phyloP scores from a whole-genome alignment of 2,797 vertebrate genomes.

The Buceros bicornis region DNA sequence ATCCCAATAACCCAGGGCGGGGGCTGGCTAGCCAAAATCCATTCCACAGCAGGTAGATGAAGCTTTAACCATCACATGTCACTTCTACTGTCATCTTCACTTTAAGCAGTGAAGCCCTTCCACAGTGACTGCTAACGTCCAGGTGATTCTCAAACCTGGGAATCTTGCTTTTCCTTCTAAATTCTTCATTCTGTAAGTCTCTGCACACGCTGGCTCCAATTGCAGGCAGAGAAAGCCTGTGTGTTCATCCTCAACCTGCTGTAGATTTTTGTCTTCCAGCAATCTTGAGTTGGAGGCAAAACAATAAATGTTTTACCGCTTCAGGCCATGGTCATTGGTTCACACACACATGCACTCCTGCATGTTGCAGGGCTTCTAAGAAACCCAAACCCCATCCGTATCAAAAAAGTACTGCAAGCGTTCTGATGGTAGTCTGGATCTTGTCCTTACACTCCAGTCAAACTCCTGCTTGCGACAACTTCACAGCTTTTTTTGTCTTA shows the following conservation, averaged over 20 bases:
- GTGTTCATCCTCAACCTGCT: not conserved
- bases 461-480: not conserved
- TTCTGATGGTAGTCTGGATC: not conserved
- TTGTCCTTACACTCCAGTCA: not conserved
- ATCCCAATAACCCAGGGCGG: not conserved
- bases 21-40: not conserved
- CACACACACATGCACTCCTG: rapidly evolving
- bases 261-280: not conserved
- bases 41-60: not conserved
- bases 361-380: not conserved
- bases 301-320: not conserved
- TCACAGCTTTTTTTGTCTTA: not conserved
- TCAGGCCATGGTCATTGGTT: not conserved
- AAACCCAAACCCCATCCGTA: not conserved
- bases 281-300: not conserved
- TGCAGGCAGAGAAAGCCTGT: not conserved
- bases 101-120: not conserved
- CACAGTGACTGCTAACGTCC: not conserved
- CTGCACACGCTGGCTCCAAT: not conserved
- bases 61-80: not conserved
- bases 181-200: not conserved
- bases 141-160: not conserved
- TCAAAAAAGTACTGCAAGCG: not conserved
- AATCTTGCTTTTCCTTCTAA: not conserved
- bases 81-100: not conserved